A percentile compares a stretch with the other conserved stretches of the same genome.
Evolutionary conservation across 2,797 vertebrate genomes (phyloP).

Genomic region (Furcifer pardalis): DNA sequence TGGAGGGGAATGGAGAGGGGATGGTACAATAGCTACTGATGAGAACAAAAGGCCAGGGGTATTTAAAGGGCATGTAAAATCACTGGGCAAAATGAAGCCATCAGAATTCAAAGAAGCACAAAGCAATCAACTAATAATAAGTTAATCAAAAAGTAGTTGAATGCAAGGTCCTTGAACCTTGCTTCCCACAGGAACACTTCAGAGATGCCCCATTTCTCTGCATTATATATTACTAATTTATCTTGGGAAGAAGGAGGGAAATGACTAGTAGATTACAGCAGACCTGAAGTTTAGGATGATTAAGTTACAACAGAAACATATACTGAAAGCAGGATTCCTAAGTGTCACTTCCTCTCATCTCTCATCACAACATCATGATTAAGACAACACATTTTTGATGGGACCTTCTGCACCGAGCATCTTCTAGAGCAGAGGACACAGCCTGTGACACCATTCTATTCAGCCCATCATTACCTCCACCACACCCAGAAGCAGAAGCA

Average conservation of each 20-base stretch:
- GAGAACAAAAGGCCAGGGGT: conserved; percentile 17
- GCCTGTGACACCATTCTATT: too few species aligned
- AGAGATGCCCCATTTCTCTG: not conserved
- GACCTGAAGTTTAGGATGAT: not conserved
- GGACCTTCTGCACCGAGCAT: not conserved
- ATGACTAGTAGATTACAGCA: not conserved
- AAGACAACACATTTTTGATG: not conserved
- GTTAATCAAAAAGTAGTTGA: conserved; percentile 30
- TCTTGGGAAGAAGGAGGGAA: not conserved
- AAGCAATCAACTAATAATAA: conserved; percentile 36
- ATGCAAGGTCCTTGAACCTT: conserved; percentile 8
- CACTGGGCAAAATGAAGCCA: not conserved
- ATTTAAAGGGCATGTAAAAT: conserved; percentile 17
- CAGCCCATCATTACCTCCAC: too few species aligned
- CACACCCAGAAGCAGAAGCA: too few species aligned
- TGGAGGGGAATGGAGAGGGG: not conserved
- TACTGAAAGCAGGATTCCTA: not conserved
- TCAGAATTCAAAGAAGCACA: conserved; percentile 20
- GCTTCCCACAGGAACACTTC: conserved; percentile 6
- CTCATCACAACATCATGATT: not conserved
- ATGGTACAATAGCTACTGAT: not conserved
- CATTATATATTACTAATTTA: not conserved
- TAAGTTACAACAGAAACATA: not conserved
- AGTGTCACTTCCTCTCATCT: not conserved
- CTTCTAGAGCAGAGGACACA: too few species aligned